Base-by-base conservation (phyloP, 1,140 invertebrate genomes). In the Proales similis region DNA sequence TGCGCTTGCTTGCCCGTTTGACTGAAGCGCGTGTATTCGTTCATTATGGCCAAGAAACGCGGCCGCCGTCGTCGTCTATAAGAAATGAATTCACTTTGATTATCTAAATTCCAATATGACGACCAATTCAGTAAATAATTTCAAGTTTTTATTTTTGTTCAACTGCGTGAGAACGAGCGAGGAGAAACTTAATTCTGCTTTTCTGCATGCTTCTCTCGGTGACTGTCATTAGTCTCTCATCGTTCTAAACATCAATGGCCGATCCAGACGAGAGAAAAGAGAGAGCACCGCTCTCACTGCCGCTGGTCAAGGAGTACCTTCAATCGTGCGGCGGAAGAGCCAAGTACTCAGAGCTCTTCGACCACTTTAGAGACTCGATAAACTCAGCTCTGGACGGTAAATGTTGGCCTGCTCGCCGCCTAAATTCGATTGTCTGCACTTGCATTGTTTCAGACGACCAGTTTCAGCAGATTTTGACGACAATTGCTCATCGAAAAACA, bases 331-430 rank as follows among this genome's bases (percentile, higher is more conserved):
- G 51, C 19, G 51, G 51, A n/a, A 29, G 27, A 39, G 26, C 24
- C 27, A 43, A 57, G 45, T 57, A 57, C 22, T 57, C 51, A 12
- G 51, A 57, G 17, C 19, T 57, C 24, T 57, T 57, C 17, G 20
- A 57, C 12, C 36, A 57, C 24, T 57, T 42, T 5, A 17, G 51
- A 2, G 36, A 39, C 22, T 42, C 36, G 3, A 57, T 57, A 26
- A 57, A 57, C 4, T 57, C 51, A 57, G 51, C 29, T 14, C 36
- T n/a, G n/a, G n/a, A 42, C 4, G 48, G 48, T 49, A 49, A 30
- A 0, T 0, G 12, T 2, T 3, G 3, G 9, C 38, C 26, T 30
- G 17, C 3, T n/a, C 12, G n/a, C n/a, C n/a, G n/a, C n/a, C n/a
- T n/a, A n/a, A n/a, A n/a, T 49, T 49, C 26, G 22, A 49, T 48